These are phyloP conservation scores for Archips xylosteana DNA, from an alignment of 2,888 invertebrate species.

Conservation along the genomic window DNA sequence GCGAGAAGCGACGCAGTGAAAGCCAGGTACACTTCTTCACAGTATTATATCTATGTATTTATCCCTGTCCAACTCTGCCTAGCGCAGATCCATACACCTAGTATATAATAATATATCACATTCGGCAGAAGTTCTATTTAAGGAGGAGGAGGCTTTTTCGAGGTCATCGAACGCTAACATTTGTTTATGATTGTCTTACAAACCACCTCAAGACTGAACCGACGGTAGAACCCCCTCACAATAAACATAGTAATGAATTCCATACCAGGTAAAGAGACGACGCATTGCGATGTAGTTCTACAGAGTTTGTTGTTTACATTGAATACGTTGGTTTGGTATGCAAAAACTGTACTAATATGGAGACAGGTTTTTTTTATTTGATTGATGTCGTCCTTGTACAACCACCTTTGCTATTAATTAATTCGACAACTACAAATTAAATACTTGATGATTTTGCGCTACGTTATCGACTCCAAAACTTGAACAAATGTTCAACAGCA, in stretches of 20 bases:
- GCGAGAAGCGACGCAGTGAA: too few relatives aligned
- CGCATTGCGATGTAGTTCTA: background rate
- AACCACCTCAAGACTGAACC: background rate
- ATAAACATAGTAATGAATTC: background rate
- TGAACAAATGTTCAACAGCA: background rate
- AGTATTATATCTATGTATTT: too few relatives aligned
- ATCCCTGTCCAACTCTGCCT: too few relatives aligned
- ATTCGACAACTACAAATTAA: background rate
- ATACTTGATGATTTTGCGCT: background rate
- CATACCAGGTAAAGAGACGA: background rate
- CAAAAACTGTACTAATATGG: constrained; percentile 35
- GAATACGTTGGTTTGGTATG: constrained; percentile 20
- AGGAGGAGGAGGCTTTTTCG: too few relatives aligned
- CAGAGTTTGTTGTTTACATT: background rate
- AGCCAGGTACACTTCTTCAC: too few relatives aligned
- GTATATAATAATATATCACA: constrained; percentile 5
- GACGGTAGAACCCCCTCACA: background rate
- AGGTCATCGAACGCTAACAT: constrained; percentile 35
- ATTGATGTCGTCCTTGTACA: constrained; percentile 19
- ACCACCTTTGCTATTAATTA: constrained; percentile 7
- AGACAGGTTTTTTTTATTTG: constrained; percentile 4
- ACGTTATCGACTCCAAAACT: background rate
- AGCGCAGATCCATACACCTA: too few relatives aligned
- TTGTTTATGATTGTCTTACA: constrained; percentile 30
- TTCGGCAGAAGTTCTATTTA: too few relatives aligned